Percentiles rank a stretch among this genome's conserved stretches.
Evolutionary conservation across 2,888 invertebrate species (phyloP).

Genomic region (Limenitis camilla): DNA sequence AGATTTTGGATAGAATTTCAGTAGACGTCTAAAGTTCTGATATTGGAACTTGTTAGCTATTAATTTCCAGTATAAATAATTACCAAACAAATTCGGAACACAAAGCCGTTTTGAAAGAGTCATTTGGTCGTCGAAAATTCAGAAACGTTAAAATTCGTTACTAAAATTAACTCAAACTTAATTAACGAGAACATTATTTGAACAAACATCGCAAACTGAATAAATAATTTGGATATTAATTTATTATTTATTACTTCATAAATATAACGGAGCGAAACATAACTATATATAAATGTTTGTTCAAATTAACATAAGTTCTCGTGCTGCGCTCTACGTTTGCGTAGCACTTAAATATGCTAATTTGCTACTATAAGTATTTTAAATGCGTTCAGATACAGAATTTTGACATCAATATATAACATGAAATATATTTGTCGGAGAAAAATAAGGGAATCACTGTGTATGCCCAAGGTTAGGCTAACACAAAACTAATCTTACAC

Average conservation of each 20-base stretch:
- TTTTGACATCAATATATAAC: too few species aligned
- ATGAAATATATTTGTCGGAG: background rate
- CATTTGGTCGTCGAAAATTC: constrained; percentile 13
- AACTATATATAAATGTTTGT: background rate
- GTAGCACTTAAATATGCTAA: constrained; percentile 15
- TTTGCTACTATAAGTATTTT: constrained; percentile 25
- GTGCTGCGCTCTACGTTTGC: constrained; percentile 2
- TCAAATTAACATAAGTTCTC: constrained; percentile 2
- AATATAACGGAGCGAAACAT: background rate
- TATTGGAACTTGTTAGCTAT: constrained; percentile 7
- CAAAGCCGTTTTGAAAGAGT: constrained; percentile 4
- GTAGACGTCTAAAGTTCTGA: constrained; percentile 4
- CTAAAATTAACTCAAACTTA: constrained; percentile 9
- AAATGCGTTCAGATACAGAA: constrained; percentile 31
- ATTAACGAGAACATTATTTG: constrained; percentile 11
- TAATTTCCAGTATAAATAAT: constrained; percentile 6
- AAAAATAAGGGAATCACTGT: too few species aligned
- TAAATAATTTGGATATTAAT: constrained; percentile 8
- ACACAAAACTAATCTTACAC: too few species aligned
- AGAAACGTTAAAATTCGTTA: constrained; percentile 7
- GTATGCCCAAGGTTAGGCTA: too few species aligned
- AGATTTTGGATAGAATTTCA: background rate
- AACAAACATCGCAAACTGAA: constrained; percentile 5
- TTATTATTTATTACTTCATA: constrained; percentile 10
- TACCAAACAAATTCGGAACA: constrained; percentile 6